Base-by-base conservation (phyloP, 92 coral and sea anemone species). In the Porites cylindrica region DNA sequence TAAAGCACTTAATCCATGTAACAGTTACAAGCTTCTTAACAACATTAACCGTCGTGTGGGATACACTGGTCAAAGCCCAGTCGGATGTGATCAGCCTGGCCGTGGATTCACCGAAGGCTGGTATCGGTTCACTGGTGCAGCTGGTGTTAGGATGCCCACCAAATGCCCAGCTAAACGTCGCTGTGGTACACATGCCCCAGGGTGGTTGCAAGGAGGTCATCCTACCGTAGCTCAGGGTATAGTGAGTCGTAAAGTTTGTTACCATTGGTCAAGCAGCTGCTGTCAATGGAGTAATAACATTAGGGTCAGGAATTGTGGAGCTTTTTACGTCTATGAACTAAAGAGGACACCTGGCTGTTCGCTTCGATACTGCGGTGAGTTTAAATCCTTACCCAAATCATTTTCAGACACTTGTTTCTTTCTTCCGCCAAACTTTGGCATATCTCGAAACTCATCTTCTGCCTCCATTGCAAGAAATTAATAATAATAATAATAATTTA, bases 161-260 rank as follows among this genome's bases (percentile, higher is more conserved):
- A 51, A 23, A 20, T 54, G 79, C n/a, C 38, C 43, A 9, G 6
- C 16, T 1, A 75, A 4, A 8, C 14, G 19, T 5, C 79, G 79
- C 17, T 75, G 79, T 52, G 79, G 79, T 75, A 58, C 79, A 47
- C 63, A 75, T 52, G 79, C 79, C 12, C 79, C 79, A 52, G 79
- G 79, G 1, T 75, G 79, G 79, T 1, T 75, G 54, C 11, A 19
- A 8, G 79, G 79, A 0, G 10, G 7, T 1, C 62, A 75, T 7
- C 79, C 79, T 5, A 20, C 32, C 21, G 16, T 20, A 1, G 79
- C 79, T 0, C 64, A 75, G 1, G 79, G 79, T 1, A 26, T 18
- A 23, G 79, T 52, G 8, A 75, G 64, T 54, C 79, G 64, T 3
- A 19, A 19, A 19, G 79, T 75, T 58, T 75, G 79, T 24, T 75